These are phyloP conservation scores for Zaprionus tsacasi DNA, from an alignment of 1,140 invertebrate species.

Conservation along the genomic window DNA sequence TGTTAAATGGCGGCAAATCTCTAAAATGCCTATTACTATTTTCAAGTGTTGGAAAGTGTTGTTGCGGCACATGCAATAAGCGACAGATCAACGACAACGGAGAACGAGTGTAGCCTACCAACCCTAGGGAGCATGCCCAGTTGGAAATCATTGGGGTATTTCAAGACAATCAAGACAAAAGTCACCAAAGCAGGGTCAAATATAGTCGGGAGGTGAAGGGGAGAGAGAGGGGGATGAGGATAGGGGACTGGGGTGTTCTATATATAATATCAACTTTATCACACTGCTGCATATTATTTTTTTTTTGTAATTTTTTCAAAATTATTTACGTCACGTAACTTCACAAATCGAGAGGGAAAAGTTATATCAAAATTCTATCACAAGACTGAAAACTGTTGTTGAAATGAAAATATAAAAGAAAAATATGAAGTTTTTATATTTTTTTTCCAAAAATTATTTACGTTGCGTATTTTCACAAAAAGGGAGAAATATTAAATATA, in stretches of 20 bases:
- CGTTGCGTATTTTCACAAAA: neutral
- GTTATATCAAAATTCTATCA: slow-evolving; percentile 36
- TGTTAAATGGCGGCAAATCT: slow-evolving; percentile 76
- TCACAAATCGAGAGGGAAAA: slow-evolving; percentile 8
- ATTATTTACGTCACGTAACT: slow-evolving; percentile 32
- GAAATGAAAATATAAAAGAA: neutral
- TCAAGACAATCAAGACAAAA: slow-evolving; percentile 55
- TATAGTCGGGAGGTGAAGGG: neutral
- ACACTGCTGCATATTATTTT: slow-evolving; percentile 8
- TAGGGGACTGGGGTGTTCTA: neutral
- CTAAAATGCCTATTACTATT: slow-evolving; percentile 57
- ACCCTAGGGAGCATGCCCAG: neutral
- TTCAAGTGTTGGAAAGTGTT: slow-evolving; percentile 42
- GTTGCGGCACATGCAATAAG: slow-evolving; percentile 51
- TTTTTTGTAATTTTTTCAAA: slow-evolving; percentile 33
- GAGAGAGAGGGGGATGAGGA: slow-evolving; percentile 1
- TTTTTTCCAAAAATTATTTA: neutral
- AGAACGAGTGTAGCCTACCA: neutral
- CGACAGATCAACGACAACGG: neutral
- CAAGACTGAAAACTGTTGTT: slow-evolving; percentile 5
- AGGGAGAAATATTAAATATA: neutral
- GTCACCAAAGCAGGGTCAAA: slow-evolving; percentile 57
- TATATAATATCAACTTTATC: slow-evolving; percentile 34
- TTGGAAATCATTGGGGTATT: slow-evolving; percentile 14
- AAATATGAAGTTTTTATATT: neutral